Evolutionary conservation across 30 jellyfish, hydroid and myxozoan genomes (phyloP).

Genomic region (Aurelia aurita): DNA sequence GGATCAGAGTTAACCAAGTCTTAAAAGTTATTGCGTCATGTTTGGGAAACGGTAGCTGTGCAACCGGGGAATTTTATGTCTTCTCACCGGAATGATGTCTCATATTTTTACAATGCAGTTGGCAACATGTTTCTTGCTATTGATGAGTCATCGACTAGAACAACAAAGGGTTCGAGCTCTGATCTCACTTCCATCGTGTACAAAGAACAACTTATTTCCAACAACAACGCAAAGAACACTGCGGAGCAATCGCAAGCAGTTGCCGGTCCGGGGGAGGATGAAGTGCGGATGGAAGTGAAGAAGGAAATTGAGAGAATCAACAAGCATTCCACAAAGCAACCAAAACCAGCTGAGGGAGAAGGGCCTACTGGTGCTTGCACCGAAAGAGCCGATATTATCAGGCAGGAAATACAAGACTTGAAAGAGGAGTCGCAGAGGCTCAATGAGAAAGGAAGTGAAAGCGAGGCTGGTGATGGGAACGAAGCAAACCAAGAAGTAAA

Average conservation of each 20-base stretch:
- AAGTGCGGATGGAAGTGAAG: conserved; percentile 55
- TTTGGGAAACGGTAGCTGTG: too few relatives aligned
- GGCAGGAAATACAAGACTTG: conserved; percentile 50
- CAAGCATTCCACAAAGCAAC: conserved; percentile 56
- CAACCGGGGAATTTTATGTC: not conserved
- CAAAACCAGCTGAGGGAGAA: conserved; percentile 57
- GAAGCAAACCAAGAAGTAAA: not conserved
- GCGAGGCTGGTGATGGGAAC: not conserved
- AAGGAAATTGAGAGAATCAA: conserved; percentile 51
- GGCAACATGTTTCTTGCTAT: conserved; percentile 72
- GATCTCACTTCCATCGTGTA: conserved; percentile 51
- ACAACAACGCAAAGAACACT: not conserved
- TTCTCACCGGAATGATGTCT: not conserved
- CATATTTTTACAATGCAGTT: conserved; percentile 32
- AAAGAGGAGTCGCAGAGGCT: conserved; percentile 63
- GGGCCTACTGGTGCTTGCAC: conserved; percentile 48
- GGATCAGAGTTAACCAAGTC: too few relatives aligned
- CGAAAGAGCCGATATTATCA: conserved; percentile 59
- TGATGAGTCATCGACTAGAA: conserved; percentile 51
- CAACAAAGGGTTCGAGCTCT: conserved; percentile 12
- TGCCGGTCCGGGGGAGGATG: conserved; percentile 34
- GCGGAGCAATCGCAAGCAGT: conserved; percentile 32
- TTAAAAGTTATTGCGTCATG: too few relatives aligned
- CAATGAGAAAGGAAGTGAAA: conserved; percentile 10
- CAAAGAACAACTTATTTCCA: conserved; percentile 32